A percentile compares a stretch with the other conserved stretches of the same genome.
phyloP scores from a whole-genome alignment of 1,140 invertebrate species.

The Sarcophaga bullata region DNA sequence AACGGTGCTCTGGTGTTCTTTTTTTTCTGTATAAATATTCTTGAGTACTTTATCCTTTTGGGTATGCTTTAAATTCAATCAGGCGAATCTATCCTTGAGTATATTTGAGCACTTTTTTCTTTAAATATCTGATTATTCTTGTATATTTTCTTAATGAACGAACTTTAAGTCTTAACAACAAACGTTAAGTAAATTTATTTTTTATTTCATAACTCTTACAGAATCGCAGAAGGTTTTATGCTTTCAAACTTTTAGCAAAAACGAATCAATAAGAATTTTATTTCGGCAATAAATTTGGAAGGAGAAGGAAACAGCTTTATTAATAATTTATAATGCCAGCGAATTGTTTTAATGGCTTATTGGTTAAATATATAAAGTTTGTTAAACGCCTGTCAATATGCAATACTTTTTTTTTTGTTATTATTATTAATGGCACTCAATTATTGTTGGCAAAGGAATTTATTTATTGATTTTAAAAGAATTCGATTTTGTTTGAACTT shows the following conservation, averaged over 20 bases:
- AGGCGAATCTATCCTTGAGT: background rate
- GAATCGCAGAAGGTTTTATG: background rate
- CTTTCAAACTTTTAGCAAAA: background rate
- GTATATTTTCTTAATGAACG: background rate
- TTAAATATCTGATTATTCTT: background rate
- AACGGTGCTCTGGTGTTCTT: background rate
- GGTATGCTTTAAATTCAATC: background rate
- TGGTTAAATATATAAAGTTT: background rate
- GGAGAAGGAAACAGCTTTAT: background rate
- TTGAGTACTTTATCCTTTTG: too few relatives aligned
- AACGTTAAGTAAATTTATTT: too few relatives aligned
- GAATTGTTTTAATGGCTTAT: background rate
- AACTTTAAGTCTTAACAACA: too few relatives aligned
- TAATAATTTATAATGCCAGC: too few relatives aligned
- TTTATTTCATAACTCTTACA: too few relatives aligned
- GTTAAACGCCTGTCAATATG: background rate
- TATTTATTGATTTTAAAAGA: background rate
- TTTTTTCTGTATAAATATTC: background rate
- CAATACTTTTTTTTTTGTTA: background rate
- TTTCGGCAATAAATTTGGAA: background rate
- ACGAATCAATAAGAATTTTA: background rate
- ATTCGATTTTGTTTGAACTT: constrained; percentile 2
- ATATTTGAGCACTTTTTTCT: background rate
- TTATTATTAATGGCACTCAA: background rate
- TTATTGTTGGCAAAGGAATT: background rate